Conservation (phyloP, 2,113 vertebrate genomes). For the Hystrix brachyura region DNA sequence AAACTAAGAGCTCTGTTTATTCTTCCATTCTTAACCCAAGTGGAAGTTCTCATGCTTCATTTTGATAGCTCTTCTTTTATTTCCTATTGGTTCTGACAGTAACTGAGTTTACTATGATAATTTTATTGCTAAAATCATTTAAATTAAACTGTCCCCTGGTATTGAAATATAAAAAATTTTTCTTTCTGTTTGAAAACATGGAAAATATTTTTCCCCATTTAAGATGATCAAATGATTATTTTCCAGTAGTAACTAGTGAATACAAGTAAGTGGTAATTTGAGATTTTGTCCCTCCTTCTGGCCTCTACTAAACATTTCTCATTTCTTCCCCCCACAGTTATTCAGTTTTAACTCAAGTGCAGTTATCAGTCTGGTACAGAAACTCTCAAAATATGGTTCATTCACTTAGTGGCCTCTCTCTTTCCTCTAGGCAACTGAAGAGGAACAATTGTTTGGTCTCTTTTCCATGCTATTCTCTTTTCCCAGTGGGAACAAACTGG, state of each 20-base stretch:
- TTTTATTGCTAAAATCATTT: constrained; percentile 28
- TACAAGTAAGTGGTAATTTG: constrained; percentile 48
- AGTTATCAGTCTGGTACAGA: constrained; percentile 61
- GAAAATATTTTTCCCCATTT: constrained; percentile 54
- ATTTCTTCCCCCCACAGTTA: background rate
- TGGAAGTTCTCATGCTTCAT: background rate
- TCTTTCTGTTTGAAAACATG: background rate
- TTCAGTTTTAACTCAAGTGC: constrained; percentile 42
- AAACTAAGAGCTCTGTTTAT: background rate
- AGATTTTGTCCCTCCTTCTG: background rate
- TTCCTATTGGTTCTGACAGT: constrained; percentile 4
- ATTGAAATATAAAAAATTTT: constrained; percentile 24
- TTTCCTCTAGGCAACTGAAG: constrained; percentile 65
- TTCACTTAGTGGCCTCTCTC: constrained; percentile 48
- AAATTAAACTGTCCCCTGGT: constrained; percentile 15
- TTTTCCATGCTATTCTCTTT: constrained; percentile 64
- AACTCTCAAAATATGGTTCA: constrained; percentile 63
- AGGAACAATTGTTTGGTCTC: constrained; percentile 68
- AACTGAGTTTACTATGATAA: background rate
- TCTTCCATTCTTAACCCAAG: background rate
- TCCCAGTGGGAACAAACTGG: constrained; percentile 76
- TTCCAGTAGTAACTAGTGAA: constrained; percentile 50
- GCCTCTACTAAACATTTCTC: background rate
- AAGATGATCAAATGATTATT: constrained; percentile 42
- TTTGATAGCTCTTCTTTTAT: constrained; percentile 12